Evolutionary conservation across 2,797 vertebrate genomes (phyloP), one percentile per base, ranked within the genome.

Genomic region (Cyprinodon diabolis): DNA sequence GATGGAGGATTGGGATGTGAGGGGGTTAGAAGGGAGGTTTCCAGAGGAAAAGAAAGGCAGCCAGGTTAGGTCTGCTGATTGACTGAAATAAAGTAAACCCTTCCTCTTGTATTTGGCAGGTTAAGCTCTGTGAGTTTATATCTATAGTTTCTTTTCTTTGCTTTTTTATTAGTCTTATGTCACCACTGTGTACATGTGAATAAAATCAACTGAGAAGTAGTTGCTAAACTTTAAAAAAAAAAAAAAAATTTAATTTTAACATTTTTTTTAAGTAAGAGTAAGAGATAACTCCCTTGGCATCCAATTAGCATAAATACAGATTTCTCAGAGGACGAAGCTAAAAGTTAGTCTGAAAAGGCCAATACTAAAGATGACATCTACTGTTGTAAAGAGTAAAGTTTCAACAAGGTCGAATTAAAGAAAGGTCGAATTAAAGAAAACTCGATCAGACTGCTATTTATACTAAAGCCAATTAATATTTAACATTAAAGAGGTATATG

Each of bases 1-100:
- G 88, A 94, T 93, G 92, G 91, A 92, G 91, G 89, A 92, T 92
- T 90, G 90, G 83, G 87, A 78, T 51, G 78, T 84, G 81, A 85
- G 86, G 13, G 78, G 48, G 77, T 83, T 84, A 81, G 86, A 86
- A 75, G 75, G 70, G 84, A 83, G 83, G 82, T 78, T 43, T 87
- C 80, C 80, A 86, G 70, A 68, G 80, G 78, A 75, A 84, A 86
- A 88, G 88, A 91, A 86, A 89, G 90, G 89, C 90, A 78, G 90
- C 91, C 92, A 92, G 92, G 91, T 93, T 93, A 92, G 87, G 91
- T 93, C 90, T 92, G 86, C 85, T 93, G 92, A 90, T 91, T 92
- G 91, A 91, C 82, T 92, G 91, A 92, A 90, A 90, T 84, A 69
- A 83, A 86, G 65, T 74, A 66, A 89, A 91, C 80, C 82, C 83